These are phyloP conservation scores for Poeciliopsis prolifica DNA, from an alignment of 2,113 vertebrate genomes.

Conservation along the genomic window DNA sequence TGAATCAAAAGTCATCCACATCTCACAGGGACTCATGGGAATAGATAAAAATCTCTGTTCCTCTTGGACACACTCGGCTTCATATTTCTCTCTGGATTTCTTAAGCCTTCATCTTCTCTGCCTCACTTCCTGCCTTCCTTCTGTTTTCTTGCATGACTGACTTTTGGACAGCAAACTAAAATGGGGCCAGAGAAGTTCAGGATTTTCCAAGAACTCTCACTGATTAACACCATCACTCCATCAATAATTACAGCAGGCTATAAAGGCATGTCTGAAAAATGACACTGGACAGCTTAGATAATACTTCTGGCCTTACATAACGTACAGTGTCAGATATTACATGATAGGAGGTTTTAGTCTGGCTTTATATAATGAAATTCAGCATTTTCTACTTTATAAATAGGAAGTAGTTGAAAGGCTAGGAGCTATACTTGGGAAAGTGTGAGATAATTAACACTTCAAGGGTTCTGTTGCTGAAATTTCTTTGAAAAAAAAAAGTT, in stretches of 20 bases:
- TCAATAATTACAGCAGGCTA: neutral
- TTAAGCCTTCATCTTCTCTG: neutral
- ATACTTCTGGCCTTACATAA: neutral
- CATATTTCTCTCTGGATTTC: constrained; percentile 33
- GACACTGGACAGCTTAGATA: neutral
- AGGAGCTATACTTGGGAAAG: neutral
- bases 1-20: constrained; percentile 30
- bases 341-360: neutral
- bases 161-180: constrained; percentile 49
- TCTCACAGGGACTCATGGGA: constrained; percentile 8
- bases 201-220: constrained; percentile 7
- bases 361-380: neutral
- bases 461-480: neutral
- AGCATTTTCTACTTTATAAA: neutral
- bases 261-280: neutral
- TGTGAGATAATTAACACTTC: neutral
- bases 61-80: constrained; percentile 47
- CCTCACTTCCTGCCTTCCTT: constrained; percentile 33
- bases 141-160: constrained; percentile 31
- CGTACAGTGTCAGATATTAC: neutral
- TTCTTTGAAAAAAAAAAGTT: neutral
- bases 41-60: constrained; percentile 46
- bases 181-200: constrained; percentile 6
- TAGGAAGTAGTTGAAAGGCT: neutral
- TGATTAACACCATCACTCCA: constrained; percentile 31